Evolutionary conservation across 1,140 invertebrate species (phyloP).

Genomic region (Tigriopus japonicus): DNA sequence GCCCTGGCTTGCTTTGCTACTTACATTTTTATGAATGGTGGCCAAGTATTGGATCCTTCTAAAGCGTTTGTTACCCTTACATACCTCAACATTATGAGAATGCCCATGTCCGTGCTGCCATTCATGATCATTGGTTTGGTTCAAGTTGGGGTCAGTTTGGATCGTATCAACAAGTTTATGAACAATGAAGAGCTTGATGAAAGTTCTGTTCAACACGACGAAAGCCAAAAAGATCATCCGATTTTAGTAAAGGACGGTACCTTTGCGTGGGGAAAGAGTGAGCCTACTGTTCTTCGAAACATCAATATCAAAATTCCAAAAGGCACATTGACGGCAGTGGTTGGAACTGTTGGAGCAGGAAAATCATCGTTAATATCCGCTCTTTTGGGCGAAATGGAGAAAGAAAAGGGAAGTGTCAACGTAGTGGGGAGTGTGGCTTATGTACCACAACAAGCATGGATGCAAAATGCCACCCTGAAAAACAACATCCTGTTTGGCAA

Average conservation of each 20-base stretch:
- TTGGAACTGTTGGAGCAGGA: conserved; percentile 38
- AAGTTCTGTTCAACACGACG: not conserved
- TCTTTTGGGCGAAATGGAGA: conserved; percentile 73
- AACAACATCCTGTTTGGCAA: no score
- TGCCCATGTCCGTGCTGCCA: conserved; percentile 32
- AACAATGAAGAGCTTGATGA: conserved; percentile 18
- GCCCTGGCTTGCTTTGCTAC: conserved; percentile 34
- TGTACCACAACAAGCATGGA: no score
- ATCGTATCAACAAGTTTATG: conserved; percentile 18
- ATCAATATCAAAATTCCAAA: conserved; percentile 24
- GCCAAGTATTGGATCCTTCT: conserved; percentile 27
- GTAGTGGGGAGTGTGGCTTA: conserved; percentile 47
- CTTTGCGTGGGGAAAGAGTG: conserved; percentile 28
- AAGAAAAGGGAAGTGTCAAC: conserved; percentile 53
- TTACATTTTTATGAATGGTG: conserved; percentile 24
- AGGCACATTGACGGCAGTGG: conserved; percentile 31
- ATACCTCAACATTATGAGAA: conserved; percentile 33
- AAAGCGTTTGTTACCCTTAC: conserved; percentile 35
- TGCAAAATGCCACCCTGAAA: no score
- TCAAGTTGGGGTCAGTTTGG: conserved; percentile 16
- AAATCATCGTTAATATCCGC: conserved; percentile 37
- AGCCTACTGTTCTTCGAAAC: conserved; percentile 24
- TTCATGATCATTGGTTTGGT: conserved; percentile 28
- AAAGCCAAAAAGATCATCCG: conserved; percentile 25
- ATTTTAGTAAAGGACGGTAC: conserved; percentile 26